These are phyloP conservation scores for Drosophila mercatorum DNA, from an alignment of 2,888 invertebrate species.

Conservation along the genomic window DNA sequence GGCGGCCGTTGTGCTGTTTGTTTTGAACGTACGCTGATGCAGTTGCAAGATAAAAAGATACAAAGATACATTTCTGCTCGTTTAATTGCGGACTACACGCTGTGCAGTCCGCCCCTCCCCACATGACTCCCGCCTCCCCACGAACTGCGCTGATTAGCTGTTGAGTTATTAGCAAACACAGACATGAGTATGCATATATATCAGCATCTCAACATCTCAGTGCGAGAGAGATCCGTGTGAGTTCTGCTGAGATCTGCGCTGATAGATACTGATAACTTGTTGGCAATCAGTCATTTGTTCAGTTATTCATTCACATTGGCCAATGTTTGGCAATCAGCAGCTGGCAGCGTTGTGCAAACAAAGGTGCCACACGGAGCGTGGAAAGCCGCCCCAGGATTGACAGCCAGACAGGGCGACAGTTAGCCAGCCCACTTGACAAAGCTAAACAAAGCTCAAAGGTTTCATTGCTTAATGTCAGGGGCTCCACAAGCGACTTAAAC, in stretches of 20 bases:
- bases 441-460: constrained; percentile 76
- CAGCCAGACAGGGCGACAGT: constrained; percentile 34
- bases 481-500: constrained; percentile 78
- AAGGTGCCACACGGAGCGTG: constrained; percentile 77
- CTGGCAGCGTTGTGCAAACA: constrained; percentile 64
- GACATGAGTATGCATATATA: constrained; percentile 42
- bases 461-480: constrained; percentile 80
- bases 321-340: constrained; percentile 65
- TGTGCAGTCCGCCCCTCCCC: constrained; percentile 28
- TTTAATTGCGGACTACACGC: constrained; percentile 74
- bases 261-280: constrained; percentile 46
- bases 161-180: constrained; percentile 81
- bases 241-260: constrained; percentile 43
- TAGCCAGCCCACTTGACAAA: constrained; percentile 59
- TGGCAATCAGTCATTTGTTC: constrained; percentile 70
- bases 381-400: constrained; percentile 63
- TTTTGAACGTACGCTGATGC: constrained; percentile 52
- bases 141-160: constrained; percentile 72
- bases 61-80: constrained; percentile 76
- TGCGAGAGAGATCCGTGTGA: constrained; percentile 31
- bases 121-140: not conserved
- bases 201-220: not conserved
- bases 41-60: constrained; percentile 67
- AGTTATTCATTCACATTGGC: constrained; percentile 54
- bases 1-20: constrained; percentile 47